A percentile compares a stretch with the other conserved stretches of the same genome.
Conservation (phyloP, 2,797 vertebrate genomes). For the Phalloptychus januarius region DNA sequence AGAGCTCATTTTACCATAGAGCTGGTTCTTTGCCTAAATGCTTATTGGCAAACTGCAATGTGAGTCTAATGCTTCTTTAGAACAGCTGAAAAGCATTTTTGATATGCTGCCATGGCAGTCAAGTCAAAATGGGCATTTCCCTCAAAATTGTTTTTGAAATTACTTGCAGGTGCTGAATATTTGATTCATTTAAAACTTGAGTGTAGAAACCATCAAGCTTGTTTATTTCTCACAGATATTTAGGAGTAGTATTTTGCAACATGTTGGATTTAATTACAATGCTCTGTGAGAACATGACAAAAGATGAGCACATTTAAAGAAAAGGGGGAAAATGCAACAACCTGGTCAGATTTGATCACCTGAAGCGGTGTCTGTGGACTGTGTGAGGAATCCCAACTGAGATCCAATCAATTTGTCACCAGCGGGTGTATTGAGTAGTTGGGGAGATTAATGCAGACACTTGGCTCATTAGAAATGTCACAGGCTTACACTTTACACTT, state of each 20-base stretch:
- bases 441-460: conserved; percentile 24
- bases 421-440: conserved; percentile 15
- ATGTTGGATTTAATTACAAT: neutral
- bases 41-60: neutral
- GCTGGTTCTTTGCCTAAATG: neutral
- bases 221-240: neutral
- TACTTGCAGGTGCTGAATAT: neutral
- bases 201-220: neutral
- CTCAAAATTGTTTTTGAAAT: neutral
- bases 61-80: neutral
- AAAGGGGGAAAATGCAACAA: conserved; percentile 8
- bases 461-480: conserved; percentile 30
- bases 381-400: conserved; percentile 14
- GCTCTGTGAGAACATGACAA: neutral
- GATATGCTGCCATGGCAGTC: neutral
- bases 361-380: neutral
- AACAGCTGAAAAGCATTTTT: conserved; percentile 1
- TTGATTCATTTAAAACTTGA: neutral
- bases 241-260: neutral
- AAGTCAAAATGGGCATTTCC: neutral
- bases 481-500: conserved; percentile 5
- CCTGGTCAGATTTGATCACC: conserved; percentile 9
- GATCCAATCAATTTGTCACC: conserved; percentile 18
- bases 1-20: neutral
- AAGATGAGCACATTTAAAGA: conserved; percentile 11